phyloP scores from a whole-genome alignment of 2,888 invertebrate genomes.

The Epinotia nisella region DNA sequence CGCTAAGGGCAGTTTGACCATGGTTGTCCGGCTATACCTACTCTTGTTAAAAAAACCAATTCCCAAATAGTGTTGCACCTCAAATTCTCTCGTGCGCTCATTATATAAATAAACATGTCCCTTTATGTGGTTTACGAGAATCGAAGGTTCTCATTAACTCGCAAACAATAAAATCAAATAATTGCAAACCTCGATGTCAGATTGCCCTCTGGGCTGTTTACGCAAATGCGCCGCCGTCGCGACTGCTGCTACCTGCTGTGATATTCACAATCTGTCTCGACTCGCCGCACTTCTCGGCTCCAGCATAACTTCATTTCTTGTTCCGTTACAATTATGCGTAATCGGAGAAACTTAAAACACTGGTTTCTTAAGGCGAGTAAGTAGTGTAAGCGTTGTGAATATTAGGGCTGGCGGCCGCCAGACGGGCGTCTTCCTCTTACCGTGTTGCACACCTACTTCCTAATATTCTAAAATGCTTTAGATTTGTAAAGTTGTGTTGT shows the following conservation, averaged over 20 bases:
- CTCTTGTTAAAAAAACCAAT: no score
- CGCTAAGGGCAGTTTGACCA: no score
- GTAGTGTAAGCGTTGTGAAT: background rate
- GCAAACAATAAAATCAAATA: background rate
- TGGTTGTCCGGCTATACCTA: no score
- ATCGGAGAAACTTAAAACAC: background rate
- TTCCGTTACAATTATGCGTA: background rate
- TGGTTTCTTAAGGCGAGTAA: background rate
- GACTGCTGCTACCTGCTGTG: slow-evolving; percentile 9
- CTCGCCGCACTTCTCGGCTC: background rate
- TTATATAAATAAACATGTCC: no score
- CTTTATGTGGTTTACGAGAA: no score
- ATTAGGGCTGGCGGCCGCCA: slow-evolving; percentile 10
- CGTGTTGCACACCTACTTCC: slow-evolving; percentile 2
- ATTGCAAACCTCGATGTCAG: background rate
- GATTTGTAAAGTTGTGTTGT: background rate
- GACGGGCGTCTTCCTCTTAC: slow-evolving; percentile 22
- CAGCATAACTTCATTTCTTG: background rate
- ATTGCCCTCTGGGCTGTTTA: background rate
- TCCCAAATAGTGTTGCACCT: no score
- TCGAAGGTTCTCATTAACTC: no score
- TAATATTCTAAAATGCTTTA: slow-evolving; percentile 24
- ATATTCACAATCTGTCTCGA: background rate
- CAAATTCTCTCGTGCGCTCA: no score
- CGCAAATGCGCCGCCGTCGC: slow-evolving; percentile 20